A percentile compares a stretch with the other conserved stretches of the same genome.
Evolutionary conservation across 2,113 vertebrate species (phyloP).

Genomic region (Malurus alboscapulatus): DNA sequence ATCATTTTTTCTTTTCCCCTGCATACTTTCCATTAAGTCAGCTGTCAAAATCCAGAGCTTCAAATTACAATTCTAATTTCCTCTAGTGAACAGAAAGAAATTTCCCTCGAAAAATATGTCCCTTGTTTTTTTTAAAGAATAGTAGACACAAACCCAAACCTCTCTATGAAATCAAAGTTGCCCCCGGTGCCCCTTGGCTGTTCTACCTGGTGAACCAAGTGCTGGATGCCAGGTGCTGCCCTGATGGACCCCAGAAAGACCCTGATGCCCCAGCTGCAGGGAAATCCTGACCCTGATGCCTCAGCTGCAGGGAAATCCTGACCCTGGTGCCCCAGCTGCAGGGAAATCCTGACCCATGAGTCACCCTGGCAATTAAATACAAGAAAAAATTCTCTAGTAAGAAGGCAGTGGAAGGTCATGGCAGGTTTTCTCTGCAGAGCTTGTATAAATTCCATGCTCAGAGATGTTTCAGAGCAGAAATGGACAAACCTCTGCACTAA

Average conservation of each 20-base stretch:
- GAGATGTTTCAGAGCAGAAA: neutral
- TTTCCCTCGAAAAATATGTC: neutral
- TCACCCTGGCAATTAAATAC: neutral
- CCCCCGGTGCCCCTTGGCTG: neutral
- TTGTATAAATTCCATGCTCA: neutral
- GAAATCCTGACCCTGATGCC: neutral
- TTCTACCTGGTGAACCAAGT: neutral
- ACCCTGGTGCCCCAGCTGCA: accelerated
- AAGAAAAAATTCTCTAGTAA: neutral
- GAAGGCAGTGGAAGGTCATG: neutral
- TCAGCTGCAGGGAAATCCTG: neutral
- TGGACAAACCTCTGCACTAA: neutral
- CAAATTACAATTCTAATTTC: conserved; percentile 1
- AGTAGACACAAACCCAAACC: neutral
- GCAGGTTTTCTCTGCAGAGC: neutral
- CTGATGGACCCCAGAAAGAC: neutral
- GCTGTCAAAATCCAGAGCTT: neutral
- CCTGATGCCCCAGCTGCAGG: accelerated
- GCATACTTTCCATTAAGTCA: neutral
- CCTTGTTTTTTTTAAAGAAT: neutral
- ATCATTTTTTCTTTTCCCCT: neutral
- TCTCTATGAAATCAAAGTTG: neutral
- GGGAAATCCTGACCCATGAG: neutral
- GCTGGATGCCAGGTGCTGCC: neutral
- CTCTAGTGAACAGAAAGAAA: neutral